Percentiles rank a stretch among this genome's conserved stretches.
These are phyloP conservation scores for Blastomussa wellsi DNA, from an alignment of 92 coral and sea anemone species.

Conservation along the genomic window DNA sequence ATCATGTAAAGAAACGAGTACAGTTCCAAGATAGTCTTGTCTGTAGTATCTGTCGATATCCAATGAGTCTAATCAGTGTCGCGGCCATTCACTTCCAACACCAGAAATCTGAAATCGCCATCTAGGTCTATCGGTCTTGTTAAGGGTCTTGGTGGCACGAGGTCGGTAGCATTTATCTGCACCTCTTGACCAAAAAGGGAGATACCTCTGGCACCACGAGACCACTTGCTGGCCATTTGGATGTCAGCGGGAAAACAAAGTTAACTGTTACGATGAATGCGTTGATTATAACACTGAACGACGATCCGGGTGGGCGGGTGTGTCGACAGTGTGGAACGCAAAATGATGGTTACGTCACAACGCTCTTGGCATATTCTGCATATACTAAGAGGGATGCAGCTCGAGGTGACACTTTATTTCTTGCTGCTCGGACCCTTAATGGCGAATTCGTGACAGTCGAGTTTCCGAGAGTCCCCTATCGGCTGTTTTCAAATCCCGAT, in stretches of 20 bases:
- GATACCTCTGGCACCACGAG: background rate
- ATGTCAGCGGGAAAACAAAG: background rate
- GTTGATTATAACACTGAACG: background rate
- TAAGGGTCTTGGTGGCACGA: constrained; percentile 4
- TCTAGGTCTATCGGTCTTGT: constrained; percentile 11
- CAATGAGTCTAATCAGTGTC: constrained; percentile 3
- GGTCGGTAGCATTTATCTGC: background rate
- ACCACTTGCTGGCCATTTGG: background rate
- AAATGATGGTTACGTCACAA: background rate
- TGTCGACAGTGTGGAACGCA: background rate
- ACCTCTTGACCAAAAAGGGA: background rate
- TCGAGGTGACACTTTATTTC: background rate
- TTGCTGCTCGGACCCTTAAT: constrained; percentile 13
- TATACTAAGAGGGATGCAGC: background rate
- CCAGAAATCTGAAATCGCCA: constrained; percentile 1
- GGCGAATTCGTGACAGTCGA: background rate
- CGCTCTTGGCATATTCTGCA: constrained; percentile 2
- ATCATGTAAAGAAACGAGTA: background rate
- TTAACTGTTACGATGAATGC: background rate
- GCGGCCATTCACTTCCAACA: constrained; percentile 1
- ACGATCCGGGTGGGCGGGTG: constrained; percentile 12
- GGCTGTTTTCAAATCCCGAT: background rate
- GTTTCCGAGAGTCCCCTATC: constrained; percentile 3
- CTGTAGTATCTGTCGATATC: constrained; percentile 1
- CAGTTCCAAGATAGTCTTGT: constrained; percentile 9